Base-by-base conservation (phyloP, 2,797 vertebrate species). In the Coreius guichenoti region DNA sequence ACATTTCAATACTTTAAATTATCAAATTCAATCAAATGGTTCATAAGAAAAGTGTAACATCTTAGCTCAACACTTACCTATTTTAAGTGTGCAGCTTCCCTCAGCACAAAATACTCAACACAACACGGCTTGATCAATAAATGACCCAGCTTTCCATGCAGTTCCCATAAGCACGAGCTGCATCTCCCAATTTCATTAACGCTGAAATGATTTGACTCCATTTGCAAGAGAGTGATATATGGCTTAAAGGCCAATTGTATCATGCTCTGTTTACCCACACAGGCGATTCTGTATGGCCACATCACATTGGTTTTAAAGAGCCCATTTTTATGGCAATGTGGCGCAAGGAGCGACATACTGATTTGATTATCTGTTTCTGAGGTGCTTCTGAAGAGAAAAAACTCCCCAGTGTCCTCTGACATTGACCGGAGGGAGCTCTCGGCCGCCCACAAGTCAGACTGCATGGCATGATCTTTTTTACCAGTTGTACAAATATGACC, bases 261-360 rank as follows among this genome's bases (percentile, higher is more conserved):
- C 73, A 84, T 81, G 82, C 75, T 47, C 80, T 84, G 87, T 89
- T 89, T 86, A 86, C 74, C 86, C 81, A 89, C 86, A 82, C 70
- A 76, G 73, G 81, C 56, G n/a, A 83, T 72, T 54, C 80, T 21
- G 16, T 45, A 51, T 76, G 51, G 61, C 82, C 54, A 84, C 33
- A 80, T 84, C 56, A 77, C 33, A 9, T 23, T 5, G 77, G 54
- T 63, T 36, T 31, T 29, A 72, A 72, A 69, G 39, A 61, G 73
- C 72, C 16, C 23, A 65, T 85, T 75, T 67, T 72, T 67, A 86
- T 87, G 81, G 84, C 58, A 65, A 85, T 86, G 54, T 68, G 58
- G 75, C n/a, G 26, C 56, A 87, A 80, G 51, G 58, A 85, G 31
- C 14, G 3, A 65, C 56, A 82, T 81, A 39, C 14, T 72, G 68